Base-by-base conservation (phyloP, 2,888 invertebrate species). In the Macrophya alboannulata region DNA sequence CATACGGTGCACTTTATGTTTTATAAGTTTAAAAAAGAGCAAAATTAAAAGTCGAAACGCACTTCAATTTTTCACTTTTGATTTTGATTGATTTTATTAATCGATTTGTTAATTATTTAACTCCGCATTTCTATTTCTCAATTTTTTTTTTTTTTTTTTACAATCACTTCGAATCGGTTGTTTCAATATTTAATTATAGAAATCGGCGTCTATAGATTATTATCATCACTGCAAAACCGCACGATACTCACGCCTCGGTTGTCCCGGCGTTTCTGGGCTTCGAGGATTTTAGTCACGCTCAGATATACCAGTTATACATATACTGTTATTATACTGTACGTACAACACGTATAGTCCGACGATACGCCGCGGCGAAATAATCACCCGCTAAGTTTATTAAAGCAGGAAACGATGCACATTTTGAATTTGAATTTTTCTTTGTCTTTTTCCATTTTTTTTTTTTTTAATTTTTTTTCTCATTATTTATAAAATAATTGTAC, bases 221-320 rank as follows among this genome's bases (percentile, higher is more conserved):
- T 68, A 37, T 68, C 17, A 68, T 62, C 68, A 68, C 68, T 37
- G 68, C 37, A 5, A 31, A 68, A 68, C 37, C 37, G 15, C 68
- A 15, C 68, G 68, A 62, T 62, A 6, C n/a, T 43, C 21, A 81
- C 81, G 81, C 62, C 59, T 62, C 81, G 81, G 37, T 37, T 81
- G 59, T 81, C 81, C 51, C 62, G 62, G 62, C 81, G 81, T 43
- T 81, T 81, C 81, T 81, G 81, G 51, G 4, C 37, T 55, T 37
- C 31, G 51, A 6, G 55, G 51, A 55, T 55, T 77, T 55, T 31
- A 77, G 15, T 31, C 77, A 51, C 31, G 77, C 77, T 77, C 55
- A 37, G 77, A 55, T 77, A 77, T 77, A 77, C 51, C n/a, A 25
- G 31, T 43, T 45, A 45, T 31, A 31, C 31, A 31, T 31, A 31